Evolutionary conservation across 2,113 vertebrate genomes (phyloP).

Genomic region (Lophotis ruficrista): DNA sequence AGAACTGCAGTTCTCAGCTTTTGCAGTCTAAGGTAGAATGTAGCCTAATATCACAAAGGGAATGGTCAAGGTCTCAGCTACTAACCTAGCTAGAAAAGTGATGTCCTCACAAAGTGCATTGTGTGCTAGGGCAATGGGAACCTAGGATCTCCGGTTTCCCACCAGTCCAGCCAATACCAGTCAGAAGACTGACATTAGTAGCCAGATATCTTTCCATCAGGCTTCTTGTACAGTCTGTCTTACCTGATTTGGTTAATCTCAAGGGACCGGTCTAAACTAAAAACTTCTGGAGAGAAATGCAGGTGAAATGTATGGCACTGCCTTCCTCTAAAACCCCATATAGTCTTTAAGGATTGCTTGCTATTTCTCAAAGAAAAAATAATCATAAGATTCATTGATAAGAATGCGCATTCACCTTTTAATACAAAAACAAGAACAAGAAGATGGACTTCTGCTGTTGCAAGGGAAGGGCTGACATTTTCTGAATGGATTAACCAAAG

Average conservation of each 20-base stretch:
- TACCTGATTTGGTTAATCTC: neutral
- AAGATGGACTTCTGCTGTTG: neutral
- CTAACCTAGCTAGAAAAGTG: neutral
- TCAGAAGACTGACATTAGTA: neutral
- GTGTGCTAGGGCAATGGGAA: neutral
- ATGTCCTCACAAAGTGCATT: neutral
- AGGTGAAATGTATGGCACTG: neutral
- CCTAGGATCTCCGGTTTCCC: neutral
- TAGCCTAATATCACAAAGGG: neutral
- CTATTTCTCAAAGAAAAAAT: neutral
- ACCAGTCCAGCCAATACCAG: neutral
- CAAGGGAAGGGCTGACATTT: neutral
- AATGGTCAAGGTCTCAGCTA: neutral
- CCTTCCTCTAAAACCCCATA: neutral
- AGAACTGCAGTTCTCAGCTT: slow-evolving; percentile 5
- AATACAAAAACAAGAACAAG: neutral
- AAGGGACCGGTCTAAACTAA: neutral
- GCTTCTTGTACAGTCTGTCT: neutral
- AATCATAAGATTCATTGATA: too few species aligned
- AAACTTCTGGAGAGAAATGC: neutral
- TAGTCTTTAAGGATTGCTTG: neutral
- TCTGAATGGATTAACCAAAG: neutral
- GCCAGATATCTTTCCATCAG: neutral
- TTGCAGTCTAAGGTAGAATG: slow-evolving; percentile 8
- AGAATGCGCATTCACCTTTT: neutral